Conservation (phyloP, 1,140 invertebrate species). For the Lanistes nyassanus region DNA sequence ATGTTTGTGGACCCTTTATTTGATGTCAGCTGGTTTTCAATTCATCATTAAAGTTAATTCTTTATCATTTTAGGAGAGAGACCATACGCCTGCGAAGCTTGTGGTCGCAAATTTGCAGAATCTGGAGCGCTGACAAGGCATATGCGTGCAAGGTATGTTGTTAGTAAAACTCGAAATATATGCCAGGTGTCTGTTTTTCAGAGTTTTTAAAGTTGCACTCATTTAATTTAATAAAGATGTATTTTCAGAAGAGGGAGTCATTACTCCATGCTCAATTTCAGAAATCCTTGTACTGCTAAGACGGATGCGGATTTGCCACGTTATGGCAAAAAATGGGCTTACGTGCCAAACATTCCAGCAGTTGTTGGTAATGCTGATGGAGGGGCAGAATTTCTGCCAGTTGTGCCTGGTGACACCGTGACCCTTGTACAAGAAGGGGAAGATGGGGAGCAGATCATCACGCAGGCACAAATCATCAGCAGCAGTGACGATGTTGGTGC, state of each 20-base stretch:
- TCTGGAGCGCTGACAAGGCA: conserved; percentile 63
- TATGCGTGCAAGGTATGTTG: conserved; percentile 56
- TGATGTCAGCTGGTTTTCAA: too few species aligned
- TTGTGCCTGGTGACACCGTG: conserved; percentile 16
- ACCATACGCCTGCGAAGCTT: conserved; percentile 60
- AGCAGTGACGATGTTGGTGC: conserved; percentile 5
- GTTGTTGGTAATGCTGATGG: conserved; percentile 25
- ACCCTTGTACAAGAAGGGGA: conserved; percentile 9
- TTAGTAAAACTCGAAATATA: background rate
- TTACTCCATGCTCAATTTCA: conserved; percentile 31
- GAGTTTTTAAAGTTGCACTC: background rate
- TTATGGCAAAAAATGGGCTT: conserved; percentile 59
- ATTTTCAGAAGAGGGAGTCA: background rate
- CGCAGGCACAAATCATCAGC: conserved; percentile 23
- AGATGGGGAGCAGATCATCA: conserved; percentile 20
- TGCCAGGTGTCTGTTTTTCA: background rate
- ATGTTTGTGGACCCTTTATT: too few species aligned
- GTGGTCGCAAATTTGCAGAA: conserved; percentile 61
- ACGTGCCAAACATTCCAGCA: conserved; percentile 44
- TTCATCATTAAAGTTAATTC: too few species aligned
- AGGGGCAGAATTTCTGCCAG: background rate
- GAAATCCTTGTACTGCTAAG: conserved; percentile 59
- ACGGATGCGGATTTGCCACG: conserved; percentile 59
- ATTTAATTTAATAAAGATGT: background rate
- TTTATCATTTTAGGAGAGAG: conserved; percentile 55